Evolutionary conservation across 2,888 invertebrate genomes (phyloP).

Genomic region (Erebia aethiops): DNA sequence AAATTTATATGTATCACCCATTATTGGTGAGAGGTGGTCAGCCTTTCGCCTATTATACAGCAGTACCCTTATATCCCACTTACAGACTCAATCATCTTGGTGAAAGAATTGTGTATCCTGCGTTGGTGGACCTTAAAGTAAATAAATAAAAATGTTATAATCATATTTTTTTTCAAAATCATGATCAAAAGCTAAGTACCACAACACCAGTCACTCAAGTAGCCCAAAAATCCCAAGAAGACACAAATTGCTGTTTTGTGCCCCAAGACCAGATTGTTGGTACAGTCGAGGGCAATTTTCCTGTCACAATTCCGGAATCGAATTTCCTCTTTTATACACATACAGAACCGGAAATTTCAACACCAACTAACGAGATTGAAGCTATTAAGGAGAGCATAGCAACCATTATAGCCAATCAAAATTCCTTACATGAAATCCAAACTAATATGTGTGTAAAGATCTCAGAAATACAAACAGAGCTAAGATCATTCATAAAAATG

Average conservation of each 20-base stretch:
- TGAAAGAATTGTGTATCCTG: too few species aligned
- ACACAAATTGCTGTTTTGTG: too few species aligned
- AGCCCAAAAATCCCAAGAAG: too few species aligned
- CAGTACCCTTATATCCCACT: too few species aligned
- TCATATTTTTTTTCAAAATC: constrained; percentile 12
- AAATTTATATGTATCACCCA: constrained; percentile 12
- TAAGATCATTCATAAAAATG: constrained; percentile 16
- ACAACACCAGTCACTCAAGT: constrained; percentile 12
- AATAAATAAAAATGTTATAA: constrained; percentile 16
- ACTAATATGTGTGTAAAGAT: not conserved
- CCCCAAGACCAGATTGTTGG: constrained; percentile 10
- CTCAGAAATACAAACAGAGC: not conserved
- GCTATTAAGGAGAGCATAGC: not conserved
- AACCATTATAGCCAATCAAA: constrained; percentile 14
- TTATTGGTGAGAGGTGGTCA: constrained; percentile 11
- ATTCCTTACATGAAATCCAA: constrained; percentile 15
- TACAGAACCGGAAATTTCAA: not conserved
- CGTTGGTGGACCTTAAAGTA: not conserved
- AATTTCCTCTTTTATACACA: constrained; percentile 15
- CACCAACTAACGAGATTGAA: too few species aligned
- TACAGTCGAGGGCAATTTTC: constrained; percentile 12
- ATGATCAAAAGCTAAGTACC: constrained; percentile 11
- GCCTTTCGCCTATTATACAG: not conserved
- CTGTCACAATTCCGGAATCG: constrained; percentile 6
- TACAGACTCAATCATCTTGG: too few species aligned